phyloP scores from a whole-genome alignment of 1,140 invertebrate species.

The Pseudobourletiella spinata region DNA sequence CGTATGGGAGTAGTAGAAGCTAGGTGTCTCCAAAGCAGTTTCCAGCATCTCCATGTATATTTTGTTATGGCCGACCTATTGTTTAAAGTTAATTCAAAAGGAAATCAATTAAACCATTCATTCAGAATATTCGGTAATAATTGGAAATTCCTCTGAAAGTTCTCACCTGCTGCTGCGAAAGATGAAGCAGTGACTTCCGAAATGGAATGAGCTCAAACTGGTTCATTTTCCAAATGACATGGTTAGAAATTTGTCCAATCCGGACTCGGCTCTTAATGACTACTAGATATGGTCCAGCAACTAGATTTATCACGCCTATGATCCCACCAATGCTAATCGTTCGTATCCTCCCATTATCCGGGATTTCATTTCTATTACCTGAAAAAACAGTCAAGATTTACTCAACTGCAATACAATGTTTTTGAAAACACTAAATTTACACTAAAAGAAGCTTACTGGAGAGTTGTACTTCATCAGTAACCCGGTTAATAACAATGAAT shows the following conservation, averaged over 20 bases:
- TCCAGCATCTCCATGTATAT: slow-evolving; percentile 74
- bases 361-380: slow-evolving; percentile 42
- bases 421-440: neutral
- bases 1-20: slow-evolving; percentile 85
- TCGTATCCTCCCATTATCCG: slow-evolving; percentile 49
- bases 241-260: slow-evolving; percentile 74
- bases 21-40: slow-evolving; percentile 63
- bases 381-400: neutral
- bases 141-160: no score
- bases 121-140: no score
- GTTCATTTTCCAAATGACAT: slow-evolving; percentile 75
- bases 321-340: slow-evolving; percentile 73
- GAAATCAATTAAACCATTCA: no score
- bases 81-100: slow-evolving; percentile 31
- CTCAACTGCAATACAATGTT: neutral
- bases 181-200: slow-evolving; percentile 67
- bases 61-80: slow-evolving; percentile 61
- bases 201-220: slow-evolving; percentile 80
- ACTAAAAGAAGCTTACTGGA: slow-evolving; percentile 49
- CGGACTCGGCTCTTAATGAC: slow-evolving; percentile 77
- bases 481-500: slow-evolving; percentile 60
- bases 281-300: slow-evolving; percentile 80
- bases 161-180: slow-evolving; percentile 66
- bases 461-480: slow-evolving; percentile 56
- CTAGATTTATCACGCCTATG: slow-evolving; percentile 71